These are phyloP conservation scores for Rhingia campestris DNA, from an alignment of 2,888 invertebrate genomes.

Conservation along the genomic window DNA sequence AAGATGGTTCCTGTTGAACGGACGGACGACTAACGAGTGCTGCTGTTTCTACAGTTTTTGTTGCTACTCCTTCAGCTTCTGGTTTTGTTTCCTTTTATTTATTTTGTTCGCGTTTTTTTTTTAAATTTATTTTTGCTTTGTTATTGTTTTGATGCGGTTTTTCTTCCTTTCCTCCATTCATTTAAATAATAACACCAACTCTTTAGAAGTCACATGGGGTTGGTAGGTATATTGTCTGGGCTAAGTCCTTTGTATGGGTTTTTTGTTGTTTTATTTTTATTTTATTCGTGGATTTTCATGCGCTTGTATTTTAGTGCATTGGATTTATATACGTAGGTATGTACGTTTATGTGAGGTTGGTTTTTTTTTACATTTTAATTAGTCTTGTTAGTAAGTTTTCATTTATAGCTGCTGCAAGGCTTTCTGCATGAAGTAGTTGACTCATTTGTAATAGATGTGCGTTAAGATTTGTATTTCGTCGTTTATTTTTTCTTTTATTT, in stretches of 20 bases:
- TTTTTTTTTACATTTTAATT: conserved; percentile 15
- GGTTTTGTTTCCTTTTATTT: conserved; percentile 31
- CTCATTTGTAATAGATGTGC: not conserved
- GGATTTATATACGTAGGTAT: not conserved
- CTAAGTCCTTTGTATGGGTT: conserved; percentile 17
- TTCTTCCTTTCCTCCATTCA: conserved; percentile 22
- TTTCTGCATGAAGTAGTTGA: conserved; percentile 1
- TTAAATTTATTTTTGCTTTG: conserved; percentile 10
- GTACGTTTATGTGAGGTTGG: no score
- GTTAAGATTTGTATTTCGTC: not conserved
- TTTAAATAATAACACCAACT: conserved; percentile 25
- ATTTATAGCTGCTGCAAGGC: not conserved
- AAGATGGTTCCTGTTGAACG: conserved; percentile 47
- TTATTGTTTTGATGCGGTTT: conserved; percentile 28
- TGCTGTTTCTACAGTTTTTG: conserved; percentile 27
- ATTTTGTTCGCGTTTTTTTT: conserved; percentile 10
- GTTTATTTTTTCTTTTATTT: no score
- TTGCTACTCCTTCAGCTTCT: conserved; percentile 37
- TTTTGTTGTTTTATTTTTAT: not conserved
- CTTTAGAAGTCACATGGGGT: conserved; percentile 1
- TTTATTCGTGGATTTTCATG: not conserved
- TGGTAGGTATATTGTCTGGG: not conserved
- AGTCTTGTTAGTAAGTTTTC: conserved; percentile 8
- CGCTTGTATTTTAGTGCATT: not conserved
- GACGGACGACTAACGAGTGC: conserved; percentile 40